Evolutionary conservation across 2,113 vertebrate genomes (phyloP).

Genomic region (Hipposideros armiger): DNA sequence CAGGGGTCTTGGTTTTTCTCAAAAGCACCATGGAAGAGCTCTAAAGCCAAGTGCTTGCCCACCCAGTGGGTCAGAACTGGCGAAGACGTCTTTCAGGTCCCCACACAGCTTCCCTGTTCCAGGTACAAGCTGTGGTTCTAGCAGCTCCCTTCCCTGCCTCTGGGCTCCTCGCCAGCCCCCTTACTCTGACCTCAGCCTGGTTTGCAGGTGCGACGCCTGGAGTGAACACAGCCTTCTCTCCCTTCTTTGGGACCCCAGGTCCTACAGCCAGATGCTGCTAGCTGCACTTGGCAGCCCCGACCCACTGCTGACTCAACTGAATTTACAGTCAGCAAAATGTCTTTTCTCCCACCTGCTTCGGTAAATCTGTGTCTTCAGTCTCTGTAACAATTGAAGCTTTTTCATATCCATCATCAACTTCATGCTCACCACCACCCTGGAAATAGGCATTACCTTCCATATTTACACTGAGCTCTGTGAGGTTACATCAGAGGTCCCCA

Average conservation of each 20-base stretch:
- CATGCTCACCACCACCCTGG: neutral
- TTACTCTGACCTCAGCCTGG: neutral
- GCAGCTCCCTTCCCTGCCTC: neutral
- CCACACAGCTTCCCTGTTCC: neutral
- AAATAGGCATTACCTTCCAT: fast-evolving
- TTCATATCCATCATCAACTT: neutral
- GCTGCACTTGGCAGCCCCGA: neutral
- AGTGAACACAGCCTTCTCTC: neutral
- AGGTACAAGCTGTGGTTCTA: fast-evolving
- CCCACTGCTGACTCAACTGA: neutral
- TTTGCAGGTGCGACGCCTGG: no score
- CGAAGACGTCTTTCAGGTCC: no score
- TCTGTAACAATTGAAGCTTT: neutral
- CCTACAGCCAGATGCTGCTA: neutral
- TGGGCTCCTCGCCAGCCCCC: neutral
- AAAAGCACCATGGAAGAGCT: neutral
- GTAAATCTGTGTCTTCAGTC: neutral
- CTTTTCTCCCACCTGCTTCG: neutral
- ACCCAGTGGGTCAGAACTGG: fast-evolving
- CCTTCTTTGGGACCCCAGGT: neutral
- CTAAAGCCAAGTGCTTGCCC: neutral
- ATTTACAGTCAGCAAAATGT: neutral
- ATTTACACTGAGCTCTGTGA: neutral
- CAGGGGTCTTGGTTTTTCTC: neutral
- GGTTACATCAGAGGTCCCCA: neutral